Percentiles rank a stretch among this genome's conserved stretches.
These are phyloP conservation scores for Drosophila parabipectinata DNA, from an alignment of 1,140 invertebrate genomes.

Conservation along the genomic window DNA sequence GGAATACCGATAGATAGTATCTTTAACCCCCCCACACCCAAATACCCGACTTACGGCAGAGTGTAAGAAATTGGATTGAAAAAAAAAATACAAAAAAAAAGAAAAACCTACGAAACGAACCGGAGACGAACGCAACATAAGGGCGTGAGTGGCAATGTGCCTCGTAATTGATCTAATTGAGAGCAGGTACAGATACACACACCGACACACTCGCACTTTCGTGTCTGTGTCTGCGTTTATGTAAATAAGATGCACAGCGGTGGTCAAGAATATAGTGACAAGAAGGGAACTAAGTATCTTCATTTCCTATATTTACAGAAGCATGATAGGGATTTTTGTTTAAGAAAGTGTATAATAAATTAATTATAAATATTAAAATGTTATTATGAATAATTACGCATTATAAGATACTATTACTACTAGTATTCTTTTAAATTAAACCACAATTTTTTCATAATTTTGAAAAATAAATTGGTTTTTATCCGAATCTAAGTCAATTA, in stretches of 20 bases:
- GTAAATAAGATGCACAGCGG: slow-evolving; percentile 20
- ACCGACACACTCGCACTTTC: neutral
- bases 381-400: too few relatives aligned
- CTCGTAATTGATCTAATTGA: slow-evolving; percentile 77
- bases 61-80: slow-evolving; percentile 40
- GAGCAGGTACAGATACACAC: slow-evolving; percentile 53
- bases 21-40: too few relatives aligned
- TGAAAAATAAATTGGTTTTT: too few relatives aligned
- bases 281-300: neutral
- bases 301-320: neutral
- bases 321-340: neutral
- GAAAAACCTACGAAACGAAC: slow-evolving; percentile 15
- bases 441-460: too few relatives aligned
- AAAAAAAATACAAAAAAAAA: neutral
- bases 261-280: neutral
- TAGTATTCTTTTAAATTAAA: too few relatives aligned
- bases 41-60: slow-evolving; percentile 16
- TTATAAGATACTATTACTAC: too few relatives aligned
- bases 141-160: slow-evolving; percentile 70
- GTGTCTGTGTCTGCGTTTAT: slow-evolving; percentile 22
- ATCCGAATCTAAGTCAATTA: too few relatives aligned
- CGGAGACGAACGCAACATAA: slow-evolving; percentile 47
- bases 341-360: too few relatives aligned
- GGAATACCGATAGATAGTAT: slow-evolving; percentile 26
- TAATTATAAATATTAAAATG: too few relatives aligned